phyloP scores from a whole-genome alignment of 2,797 vertebrate species.

The Sylvilagus floridanus region DNA sequence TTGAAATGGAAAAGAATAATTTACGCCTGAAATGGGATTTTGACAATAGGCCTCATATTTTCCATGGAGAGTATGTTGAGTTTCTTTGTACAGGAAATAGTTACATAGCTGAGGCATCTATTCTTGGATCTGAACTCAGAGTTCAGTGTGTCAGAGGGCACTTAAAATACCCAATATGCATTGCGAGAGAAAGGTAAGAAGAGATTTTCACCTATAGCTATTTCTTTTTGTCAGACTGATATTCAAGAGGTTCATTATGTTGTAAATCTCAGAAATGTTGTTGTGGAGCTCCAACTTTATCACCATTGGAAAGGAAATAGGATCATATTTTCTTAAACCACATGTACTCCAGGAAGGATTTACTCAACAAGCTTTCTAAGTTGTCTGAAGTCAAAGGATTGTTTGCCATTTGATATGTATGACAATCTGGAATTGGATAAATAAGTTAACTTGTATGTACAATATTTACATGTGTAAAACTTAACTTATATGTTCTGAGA shows the following conservation, averaged over 20 bases:
- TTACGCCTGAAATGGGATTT: constrained; percentile 85
- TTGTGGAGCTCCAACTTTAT: neutral
- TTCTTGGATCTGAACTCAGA: constrained; percentile 80
- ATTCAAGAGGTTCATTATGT: neutral
- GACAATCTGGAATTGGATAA: neutral
- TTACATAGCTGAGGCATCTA: constrained; percentile 61
- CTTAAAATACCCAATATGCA: constrained; percentile 86
- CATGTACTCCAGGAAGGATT: neutral
- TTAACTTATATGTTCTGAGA: neutral
- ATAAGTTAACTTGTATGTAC: neutral
- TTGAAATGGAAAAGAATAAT: constrained; percentile 87
- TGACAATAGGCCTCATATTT: constrained; percentile 84
- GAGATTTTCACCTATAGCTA: neutral
- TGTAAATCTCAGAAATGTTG: neutral
- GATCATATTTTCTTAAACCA: neutral
- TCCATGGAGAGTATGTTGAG: constrained; percentile 88
- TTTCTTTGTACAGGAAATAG: constrained; percentile 87
- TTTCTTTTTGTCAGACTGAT: neutral
- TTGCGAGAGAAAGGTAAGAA: constrained; percentile 78
- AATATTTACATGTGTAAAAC: constrained; percentile 7
- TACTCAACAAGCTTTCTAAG: neutral
- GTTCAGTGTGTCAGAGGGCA: constrained; percentile 86
- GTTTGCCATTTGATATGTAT: neutral
- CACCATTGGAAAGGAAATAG: neutral
- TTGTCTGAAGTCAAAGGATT: neutral